Evolutionary conservation across 2,113 vertebrate genomes (phyloP).

Genomic region (Choloepus hoffmanni): DNA sequence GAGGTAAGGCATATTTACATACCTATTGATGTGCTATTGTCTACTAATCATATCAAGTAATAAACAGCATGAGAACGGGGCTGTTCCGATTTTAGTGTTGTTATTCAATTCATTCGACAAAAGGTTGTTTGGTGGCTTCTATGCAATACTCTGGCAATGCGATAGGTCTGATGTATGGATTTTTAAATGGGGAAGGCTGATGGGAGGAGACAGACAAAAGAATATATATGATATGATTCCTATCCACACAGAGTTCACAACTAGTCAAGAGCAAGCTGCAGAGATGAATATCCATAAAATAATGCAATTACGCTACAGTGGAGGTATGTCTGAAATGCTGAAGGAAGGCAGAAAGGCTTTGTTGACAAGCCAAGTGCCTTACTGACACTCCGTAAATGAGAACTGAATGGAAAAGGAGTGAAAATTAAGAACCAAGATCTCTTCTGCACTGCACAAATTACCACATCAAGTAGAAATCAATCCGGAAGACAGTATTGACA

Average conservation of each 20-base stretch:
- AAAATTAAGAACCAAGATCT: background rate
- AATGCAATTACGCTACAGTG: fast-evolving
- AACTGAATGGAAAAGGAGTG: background rate
- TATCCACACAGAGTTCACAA: fast-evolving
- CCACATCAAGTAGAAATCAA: background rate
- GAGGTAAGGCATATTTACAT: too few species aligned
- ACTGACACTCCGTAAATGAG: background rate
- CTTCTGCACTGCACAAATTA: background rate
- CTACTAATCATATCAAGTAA: background rate
- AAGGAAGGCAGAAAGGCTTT: fast-evolving
- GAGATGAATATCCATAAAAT: fast-evolving
- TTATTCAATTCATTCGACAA: background rate
- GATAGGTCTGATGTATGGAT: background rate
- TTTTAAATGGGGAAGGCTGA: background rate
- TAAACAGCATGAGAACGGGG: fast-evolving
- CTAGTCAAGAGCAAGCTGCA: too few species aligned
- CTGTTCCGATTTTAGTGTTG: too few species aligned
- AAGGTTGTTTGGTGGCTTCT: background rate
- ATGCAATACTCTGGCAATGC: background rate
- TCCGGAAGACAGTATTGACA: background rate
- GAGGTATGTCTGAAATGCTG: fast-evolving
- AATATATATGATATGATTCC: too few species aligned
- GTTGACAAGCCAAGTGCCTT: background rate
- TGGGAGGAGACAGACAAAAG: background rate
- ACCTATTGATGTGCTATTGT: fast-evolving